A percentile compares a stretch with the other conserved stretches of the same genome.
phyloP scores from a whole-genome alignment of 1,140 invertebrate genomes.

The Tenebrio molitor region DNA sequence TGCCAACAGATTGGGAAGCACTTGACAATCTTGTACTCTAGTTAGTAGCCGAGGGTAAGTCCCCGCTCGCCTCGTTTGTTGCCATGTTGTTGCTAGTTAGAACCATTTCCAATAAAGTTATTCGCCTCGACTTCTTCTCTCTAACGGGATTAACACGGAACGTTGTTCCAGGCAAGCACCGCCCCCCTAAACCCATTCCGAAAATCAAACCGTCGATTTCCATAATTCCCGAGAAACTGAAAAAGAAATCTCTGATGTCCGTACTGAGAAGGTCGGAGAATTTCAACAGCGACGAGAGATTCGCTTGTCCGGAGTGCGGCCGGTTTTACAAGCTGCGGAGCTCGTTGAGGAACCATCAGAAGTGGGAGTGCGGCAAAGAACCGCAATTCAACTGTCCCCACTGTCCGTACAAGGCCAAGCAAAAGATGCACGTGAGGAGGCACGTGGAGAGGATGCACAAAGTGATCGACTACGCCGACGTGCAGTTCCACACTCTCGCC shows the following conservation, averaged over 20 bases:
- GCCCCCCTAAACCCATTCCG: not conserved
- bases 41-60: no score
- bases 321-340: constrained; percentile 64
- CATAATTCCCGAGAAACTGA: constrained; percentile 14
- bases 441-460: constrained; percentile 87
- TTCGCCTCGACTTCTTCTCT: no score
- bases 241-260: not conserved
- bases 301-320: constrained; percentile 41
- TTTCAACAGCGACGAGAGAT: constrained; percentile 3
- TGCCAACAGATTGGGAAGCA: not conserved
- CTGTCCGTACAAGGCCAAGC: constrained; percentile 84
- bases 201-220: constrained; percentile 17
- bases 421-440: constrained; percentile 86
- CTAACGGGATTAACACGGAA: constrained; percentile 5
- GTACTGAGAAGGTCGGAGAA: constrained; percentile 6
- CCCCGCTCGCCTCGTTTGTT: no score
- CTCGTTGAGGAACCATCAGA: constrained; percentile 67
- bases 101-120: no score
- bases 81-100: no score
- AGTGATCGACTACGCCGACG: constrained; percentile 64
- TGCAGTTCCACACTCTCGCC: not conserved
- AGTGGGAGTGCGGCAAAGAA: constrained; percentile 72
- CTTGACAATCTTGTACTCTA: no score
- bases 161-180: constrained; percentile 27
- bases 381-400: constrained; percentile 85